Evolutionary conservation across 2,797 vertebrate species (phyloP), one percentile per base, ranked within the genome.

Genomic region (Acanthurus lineatus): DNA sequence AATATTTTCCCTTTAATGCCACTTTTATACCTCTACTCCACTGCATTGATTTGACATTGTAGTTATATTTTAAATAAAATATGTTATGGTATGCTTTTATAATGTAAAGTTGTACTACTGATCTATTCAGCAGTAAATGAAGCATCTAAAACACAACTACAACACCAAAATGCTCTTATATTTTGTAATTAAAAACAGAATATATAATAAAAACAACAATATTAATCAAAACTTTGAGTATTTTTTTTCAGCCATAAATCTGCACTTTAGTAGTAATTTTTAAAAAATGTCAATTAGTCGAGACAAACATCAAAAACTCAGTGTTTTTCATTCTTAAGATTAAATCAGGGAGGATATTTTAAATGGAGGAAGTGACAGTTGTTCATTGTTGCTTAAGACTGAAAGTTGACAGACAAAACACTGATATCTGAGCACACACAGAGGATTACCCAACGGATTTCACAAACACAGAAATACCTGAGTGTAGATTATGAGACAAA

Each of bases 401-500:
- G 14, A 71, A 72, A 40, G 67, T 87, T 68, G 82, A 90, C 80
- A 89, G 20, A 57, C 11, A 7, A 28, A 38, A 86, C 76, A 90
- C 91, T 76, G 56, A 40, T 89, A 88, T 89, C 92, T 70, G 67
- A 68, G 22, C 12, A 57, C 69, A 52, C 52, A 68, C 57, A 70
- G 16, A 54, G 15, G 47, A 63, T 88, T 86, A 58, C 52, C 1
- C 62, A 81, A 88, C 49, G 59, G 6, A 42, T 28, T 63, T 10
- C 12, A 49, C 75, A 86, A 86, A 83, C 65, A 87, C 19, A 74
- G 67, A 83, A 72, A 86, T 45, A 56, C 54, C 48, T 19, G 60
- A 54, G 53, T 38, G 52, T 65, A 38, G n/a, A 53, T 17, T 48
- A 7, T 42, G 42, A 52, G 60, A 75, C 20, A 57, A 19, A 32